Conservation (phyloP, 1,140 invertebrate species). For the Argopecten irradians region DNA sequence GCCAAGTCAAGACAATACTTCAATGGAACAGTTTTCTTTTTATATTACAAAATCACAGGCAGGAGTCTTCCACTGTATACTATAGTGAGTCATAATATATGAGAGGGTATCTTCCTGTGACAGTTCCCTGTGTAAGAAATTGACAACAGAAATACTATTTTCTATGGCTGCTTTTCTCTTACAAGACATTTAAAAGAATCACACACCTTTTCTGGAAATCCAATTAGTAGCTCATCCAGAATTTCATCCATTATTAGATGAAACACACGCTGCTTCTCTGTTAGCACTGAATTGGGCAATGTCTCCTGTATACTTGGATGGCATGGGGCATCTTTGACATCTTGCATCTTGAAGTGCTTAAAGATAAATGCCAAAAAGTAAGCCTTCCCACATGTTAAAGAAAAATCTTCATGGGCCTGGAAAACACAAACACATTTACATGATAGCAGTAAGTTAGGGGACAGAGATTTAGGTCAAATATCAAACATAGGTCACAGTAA, state of each 20-base stretch:
- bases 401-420: slow-evolving; percentile 37
- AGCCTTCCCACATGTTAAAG: neutral
- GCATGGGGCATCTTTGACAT: too few relatives aligned
- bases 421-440: too few relatives aligned
- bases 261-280: slow-evolving; percentile 4
- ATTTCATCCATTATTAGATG: slow-evolving; percentile 23
- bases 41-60: too few relatives aligned
- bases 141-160: neutral
- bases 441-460: too few relatives aligned
- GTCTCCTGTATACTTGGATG: slow-evolving; percentile 22
- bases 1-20: too few relatives aligned
- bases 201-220: neutral
- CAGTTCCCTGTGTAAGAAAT: neutral
- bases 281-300: neutral
- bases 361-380: slow-evolving; percentile 19
- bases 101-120: neutral
- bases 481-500: too few relatives aligned
- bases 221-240: neutral
- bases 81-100: neutral
- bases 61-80: neutral
- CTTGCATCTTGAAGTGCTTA: slow-evolving; percentile 12
- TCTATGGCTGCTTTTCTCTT: neutral
- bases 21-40: too few relatives aligned
- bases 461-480: too few relatives aligned
- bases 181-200: neutral